A percentile compares a stretch with the other conserved stretches of the same genome.
These are phyloP conservation scores for Thera britannica DNA, from an alignment of 2,888 invertebrate species.

Conservation along the genomic window DNA sequence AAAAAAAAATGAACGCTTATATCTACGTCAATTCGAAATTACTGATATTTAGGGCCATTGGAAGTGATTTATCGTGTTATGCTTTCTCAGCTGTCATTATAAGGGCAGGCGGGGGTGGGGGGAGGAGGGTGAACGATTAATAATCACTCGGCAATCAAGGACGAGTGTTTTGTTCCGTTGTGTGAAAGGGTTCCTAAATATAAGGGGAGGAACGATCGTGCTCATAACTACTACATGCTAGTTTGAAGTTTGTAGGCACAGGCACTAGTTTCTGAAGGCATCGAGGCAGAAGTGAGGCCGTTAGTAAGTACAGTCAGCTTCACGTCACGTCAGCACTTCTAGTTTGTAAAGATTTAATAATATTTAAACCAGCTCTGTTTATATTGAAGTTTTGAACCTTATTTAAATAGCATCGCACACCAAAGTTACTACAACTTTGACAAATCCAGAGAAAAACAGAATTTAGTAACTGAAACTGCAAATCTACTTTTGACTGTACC, in stretches of 20 bases:
- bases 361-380: no score
- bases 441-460: no score
- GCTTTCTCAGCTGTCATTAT: conserved; percentile 41
- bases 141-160: conserved; percentile 38
- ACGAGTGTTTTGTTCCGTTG: conserved; percentile 27
- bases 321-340: not conserved
- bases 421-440: no score
- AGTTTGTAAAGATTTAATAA: no score
- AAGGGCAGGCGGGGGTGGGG: conserved; percentile 18
- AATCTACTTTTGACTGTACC: no score
- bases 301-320: no score
- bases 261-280: no score
- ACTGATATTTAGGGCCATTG: conserved; percentile 68
- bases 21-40: conserved; percentile 50
- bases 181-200: conserved; percentile 27
- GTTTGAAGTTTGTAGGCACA: not conserved
- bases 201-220: conserved; percentile 6
- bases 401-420: no score
- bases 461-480: no score
- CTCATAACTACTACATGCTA: conserved; percentile 12
- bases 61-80: conserved; percentile 66
- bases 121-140: conserved; percentile 37
- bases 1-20: conserved; percentile 17
- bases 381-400: no score
- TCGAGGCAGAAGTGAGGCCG: no score